Percentiles rank a stretch among this genome's conserved stretches.
Evolutionary conservation across 35 echinoderm and acorn worm species (phyloP).

Genomic region (Stichopus chloronotus): DNA sequence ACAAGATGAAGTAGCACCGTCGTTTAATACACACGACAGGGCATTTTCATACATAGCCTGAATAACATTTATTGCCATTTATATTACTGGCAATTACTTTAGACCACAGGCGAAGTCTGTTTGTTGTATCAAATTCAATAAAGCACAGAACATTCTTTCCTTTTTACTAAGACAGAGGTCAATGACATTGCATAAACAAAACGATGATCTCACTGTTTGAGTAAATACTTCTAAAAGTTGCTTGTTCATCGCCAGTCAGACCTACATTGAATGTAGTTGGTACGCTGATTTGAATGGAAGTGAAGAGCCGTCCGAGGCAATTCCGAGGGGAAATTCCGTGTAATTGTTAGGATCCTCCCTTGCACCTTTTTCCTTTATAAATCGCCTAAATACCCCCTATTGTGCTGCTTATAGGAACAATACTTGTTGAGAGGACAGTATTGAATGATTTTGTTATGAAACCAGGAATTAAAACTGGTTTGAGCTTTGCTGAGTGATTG

Average conservation of each 20-base stretch:
- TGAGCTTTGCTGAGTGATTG: too few species aligned
- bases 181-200: constrained; percentile 8
- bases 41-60: constrained; percentile 28
- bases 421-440: neutral
- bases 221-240: neutral
- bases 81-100: constrained; percentile 26
- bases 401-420: neutral
- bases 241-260: neutral
- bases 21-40: neutral
- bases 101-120: constrained; percentile 1
- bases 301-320: too few species aligned
- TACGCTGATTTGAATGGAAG: too few species aligned
- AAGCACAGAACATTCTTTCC: neutral
- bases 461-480: too few species aligned
- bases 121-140: neutral
- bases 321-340: too few species aligned
- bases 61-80: constrained; percentile 3
- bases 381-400: constrained; percentile 10
- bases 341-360: neutral
- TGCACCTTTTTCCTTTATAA: neutral
- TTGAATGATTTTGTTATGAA: too few species aligned
- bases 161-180: constrained; percentile 11
- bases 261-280: neutral
- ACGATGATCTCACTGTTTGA: neutral
- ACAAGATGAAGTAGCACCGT: neutral